Evolutionary conservation across 1,140 invertebrate species (phyloP).

Genomic region (Melanaphis sacchari): DNA sequence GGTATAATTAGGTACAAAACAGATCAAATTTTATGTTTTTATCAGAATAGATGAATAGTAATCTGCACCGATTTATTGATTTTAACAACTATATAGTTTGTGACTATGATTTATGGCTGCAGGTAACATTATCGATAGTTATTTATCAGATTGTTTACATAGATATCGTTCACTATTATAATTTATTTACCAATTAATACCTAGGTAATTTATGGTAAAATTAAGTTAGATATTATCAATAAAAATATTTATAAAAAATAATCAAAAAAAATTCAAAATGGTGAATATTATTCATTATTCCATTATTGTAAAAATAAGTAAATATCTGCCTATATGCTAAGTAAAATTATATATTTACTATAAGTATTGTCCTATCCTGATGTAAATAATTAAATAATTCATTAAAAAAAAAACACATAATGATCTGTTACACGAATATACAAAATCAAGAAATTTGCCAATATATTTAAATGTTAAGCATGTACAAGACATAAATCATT

Average conservation of each 20-base stretch:
- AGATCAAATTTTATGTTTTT: too few relatives aligned
- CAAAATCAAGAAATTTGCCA: not conserved
- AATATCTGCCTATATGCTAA: not conserved
- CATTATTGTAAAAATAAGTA: not conserved
- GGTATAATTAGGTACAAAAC: too few relatives aligned
- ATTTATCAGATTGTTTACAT: not conserved
- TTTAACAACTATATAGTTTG: too few relatives aligned
- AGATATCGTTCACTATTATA: not conserved
- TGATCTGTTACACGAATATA: not conserved
- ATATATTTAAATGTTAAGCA: not conserved
- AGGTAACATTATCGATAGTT: not conserved
- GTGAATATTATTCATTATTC: not conserved
- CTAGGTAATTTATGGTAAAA: not conserved
- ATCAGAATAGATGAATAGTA: too few relatives aligned
- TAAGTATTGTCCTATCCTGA: not conserved
- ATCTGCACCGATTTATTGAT: too few relatives aligned
- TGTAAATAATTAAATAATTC: not conserved
- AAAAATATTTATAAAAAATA: not conserved
- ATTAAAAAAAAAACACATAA: not conserved
- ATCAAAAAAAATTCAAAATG: not conserved
- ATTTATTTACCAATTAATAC: not conserved
- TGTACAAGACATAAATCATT: not conserved
- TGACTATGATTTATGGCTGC: too few relatives aligned
- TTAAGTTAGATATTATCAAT: not conserved
- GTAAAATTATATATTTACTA: not conserved